A percentile compares a stretch with the other conserved stretches of the same genome.
Evolutionary conservation across 2,888 invertebrate species (phyloP).

Genomic region (Gandaritis pyraliata): DNA sequence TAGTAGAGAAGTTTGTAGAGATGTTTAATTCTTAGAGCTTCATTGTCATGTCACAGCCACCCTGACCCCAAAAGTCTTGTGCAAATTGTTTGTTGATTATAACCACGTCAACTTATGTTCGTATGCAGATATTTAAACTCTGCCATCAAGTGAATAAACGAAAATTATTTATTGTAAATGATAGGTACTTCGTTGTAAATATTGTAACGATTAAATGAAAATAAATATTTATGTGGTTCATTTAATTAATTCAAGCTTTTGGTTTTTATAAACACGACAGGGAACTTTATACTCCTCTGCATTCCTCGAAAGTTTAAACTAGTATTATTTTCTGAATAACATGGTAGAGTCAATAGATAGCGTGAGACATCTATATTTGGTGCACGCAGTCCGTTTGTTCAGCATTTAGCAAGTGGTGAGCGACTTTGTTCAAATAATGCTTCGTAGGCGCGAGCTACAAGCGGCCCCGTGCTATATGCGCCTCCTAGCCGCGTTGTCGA

Average conservation of each 20-base stretch:
- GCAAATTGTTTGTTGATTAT: conserved; percentile 41
- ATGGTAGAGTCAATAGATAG: conserved; percentile 59
- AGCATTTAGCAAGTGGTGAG: conserved; percentile 69
- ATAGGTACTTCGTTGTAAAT: too few species aligned
- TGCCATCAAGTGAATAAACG: background rate
- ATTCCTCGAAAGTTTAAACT: too few species aligned
- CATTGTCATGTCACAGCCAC: conserved; percentile 40
- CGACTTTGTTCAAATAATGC: conserved; percentile 67
- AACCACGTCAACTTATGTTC: conserved; percentile 34
- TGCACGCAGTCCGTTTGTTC: conserved; percentile 62
- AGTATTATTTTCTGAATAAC: conserved; percentile 17
- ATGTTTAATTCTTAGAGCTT: conserved; percentile 24
- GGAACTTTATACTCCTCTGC: too few species aligned
- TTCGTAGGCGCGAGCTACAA: conserved; percentile 73
- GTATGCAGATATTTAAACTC: background rate
- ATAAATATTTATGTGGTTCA: too few species aligned
- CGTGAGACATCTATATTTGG: conserved; percentile 55
- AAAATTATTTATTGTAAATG: background rate
- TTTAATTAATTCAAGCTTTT: too few species aligned
- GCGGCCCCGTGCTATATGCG: conserved; percentile 82
- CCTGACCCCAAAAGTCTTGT: conserved; percentile 44
- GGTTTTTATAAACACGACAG: too few species aligned
- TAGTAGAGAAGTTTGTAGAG: background rate
- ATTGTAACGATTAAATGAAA: too few species aligned
- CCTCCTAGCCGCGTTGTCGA: conserved; percentile 65